Evolutionary conservation across 2,113 vertebrate genomes (phyloP), one percentile per base, ranked within the genome.

Genomic region (Paralichthys olivaceus): DNA sequence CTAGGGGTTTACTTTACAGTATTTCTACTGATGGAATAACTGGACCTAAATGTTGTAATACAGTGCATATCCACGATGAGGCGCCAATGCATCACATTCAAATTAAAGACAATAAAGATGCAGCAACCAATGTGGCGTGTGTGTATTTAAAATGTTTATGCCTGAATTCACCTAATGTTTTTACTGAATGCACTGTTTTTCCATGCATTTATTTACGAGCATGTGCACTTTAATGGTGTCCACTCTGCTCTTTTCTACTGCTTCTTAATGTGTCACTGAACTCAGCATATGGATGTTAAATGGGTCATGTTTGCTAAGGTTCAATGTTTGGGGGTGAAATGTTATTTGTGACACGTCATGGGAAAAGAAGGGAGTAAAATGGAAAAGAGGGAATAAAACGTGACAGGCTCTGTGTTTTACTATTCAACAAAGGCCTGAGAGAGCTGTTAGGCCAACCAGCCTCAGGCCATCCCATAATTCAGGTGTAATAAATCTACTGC

Each of bases 391-490:
- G 71, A 86, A 91, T 68, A 69, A 86, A 85, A 70, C 28, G 58
- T 85, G 85, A 84, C 81, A 84, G 60, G 20, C 4, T 19, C 59
- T 57, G 82, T 82, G 90, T 89, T 89, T 87, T 87, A 81, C 83
- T 85, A 83, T 78, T 86, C 79, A 79, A 84, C 83, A 68, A 4
- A 67, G 68, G 61, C 79, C 67, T 80, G 17, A 59, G 81, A 80
- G 84, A 77, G 72, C 79, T 79, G 82, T 85, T 76, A 55, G 71
- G 78, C 54, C 53, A 34, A 49, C 57, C 37, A 55, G 82, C 84
- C 81, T 80, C 59, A 12, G 83, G 66, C 72, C 65, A n/a, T 53
- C 17, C 45, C 45, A n/a, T 53, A 69, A 76, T 81, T 81, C 77
- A 81, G 84, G 72, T 79, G 79, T 69, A 76, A 81, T 85, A 77